Conservation (phyloP, 37 sponge, comb jelly and placozoan genomes). For the Oscarella lobularis region DNA sequence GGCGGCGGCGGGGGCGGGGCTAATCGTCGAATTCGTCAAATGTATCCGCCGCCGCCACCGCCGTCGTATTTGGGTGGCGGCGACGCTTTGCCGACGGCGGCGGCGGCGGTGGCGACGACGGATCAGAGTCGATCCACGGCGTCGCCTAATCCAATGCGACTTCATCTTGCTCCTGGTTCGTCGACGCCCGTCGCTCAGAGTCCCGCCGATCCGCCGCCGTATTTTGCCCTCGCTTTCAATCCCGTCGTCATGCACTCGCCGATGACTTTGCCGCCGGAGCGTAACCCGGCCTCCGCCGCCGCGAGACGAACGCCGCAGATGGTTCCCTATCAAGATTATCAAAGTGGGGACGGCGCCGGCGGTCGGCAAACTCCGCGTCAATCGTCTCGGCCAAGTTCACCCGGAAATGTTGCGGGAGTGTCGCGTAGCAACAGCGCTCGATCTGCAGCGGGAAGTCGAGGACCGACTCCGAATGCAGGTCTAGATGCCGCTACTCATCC, state of each 20-base stretch:
- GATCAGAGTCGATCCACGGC: not conserved
- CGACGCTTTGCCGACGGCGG: not conserved
- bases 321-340: not conserved
- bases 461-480: slow-evolving; percentile 13
- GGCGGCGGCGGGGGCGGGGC: too few species aligned
- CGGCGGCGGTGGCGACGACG: not conserved
- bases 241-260: not conserved
- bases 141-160: not conserved
- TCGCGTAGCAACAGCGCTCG: too few species aligned
- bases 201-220: not conserved
- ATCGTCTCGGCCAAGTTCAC: not conserved
- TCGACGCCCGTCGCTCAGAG: not conserved
- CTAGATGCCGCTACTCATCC: slow-evolving; percentile 14
- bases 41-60: not conserved
- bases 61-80: not conserved
- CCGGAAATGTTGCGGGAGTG: slow-evolving; percentile 2
- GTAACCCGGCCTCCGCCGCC: too few species aligned
- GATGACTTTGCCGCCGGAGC: too few species aligned
- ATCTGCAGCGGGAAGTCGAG: too few species aligned
- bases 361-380: slow-evolving; percentile 1
- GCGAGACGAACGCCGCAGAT: not conserved
- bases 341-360: not conserved
- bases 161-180: not conserved
- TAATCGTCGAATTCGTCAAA: too few species aligned
- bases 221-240: not conserved